phyloP scores from a whole-genome alignment of 92 coral and sea anemone species.

The Bergia sp. region DNA sequence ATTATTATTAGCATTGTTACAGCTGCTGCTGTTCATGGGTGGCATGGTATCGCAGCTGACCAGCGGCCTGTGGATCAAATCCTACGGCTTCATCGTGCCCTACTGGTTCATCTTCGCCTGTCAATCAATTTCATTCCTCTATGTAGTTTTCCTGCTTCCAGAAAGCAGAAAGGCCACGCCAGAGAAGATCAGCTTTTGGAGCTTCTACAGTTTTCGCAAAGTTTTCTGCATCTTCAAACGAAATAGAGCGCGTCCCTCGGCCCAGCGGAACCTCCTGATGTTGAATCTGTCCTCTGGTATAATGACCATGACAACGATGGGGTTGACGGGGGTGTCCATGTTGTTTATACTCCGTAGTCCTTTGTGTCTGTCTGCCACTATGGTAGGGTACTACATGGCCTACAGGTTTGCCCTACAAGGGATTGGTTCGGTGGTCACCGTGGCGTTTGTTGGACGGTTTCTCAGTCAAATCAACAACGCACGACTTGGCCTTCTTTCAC shows the following conservation, averaged over 20 bases:
- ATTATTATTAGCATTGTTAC: constrained; percentile 59
- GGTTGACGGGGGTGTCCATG: constrained; percentile 59
- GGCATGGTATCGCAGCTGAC: constrained; percentile 87
- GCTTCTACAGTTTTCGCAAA: constrained; percentile 48
- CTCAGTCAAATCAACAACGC: constrained; percentile 61
- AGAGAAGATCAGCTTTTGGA: constrained; percentile 17
- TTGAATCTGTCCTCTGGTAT: constrained; percentile 49
- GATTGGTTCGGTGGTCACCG: constrained; percentile 73
- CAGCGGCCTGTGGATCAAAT: constrained; percentile 88
- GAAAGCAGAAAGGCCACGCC: constrained; percentile 47
- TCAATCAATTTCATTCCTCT: constrained; percentile 42
- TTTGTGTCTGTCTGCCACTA: constrained; percentile 72
- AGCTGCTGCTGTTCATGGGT: constrained; percentile 68
- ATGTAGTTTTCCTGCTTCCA: constrained; percentile 69
- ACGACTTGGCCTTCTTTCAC: constrained; percentile 61
- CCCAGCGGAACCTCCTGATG: constrained; percentile 56
- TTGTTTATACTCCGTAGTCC: constrained; percentile 78
- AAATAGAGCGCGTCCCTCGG: constrained; percentile 19
- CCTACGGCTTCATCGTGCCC: constrained; percentile 81
- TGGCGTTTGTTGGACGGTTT: constrained; percentile 61
- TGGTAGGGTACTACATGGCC: constrained; percentile 80
- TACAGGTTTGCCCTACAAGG: constrained; percentile 78
- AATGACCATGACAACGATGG: constrained; percentile 58
- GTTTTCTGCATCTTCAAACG: constrained; percentile 34
- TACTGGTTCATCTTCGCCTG: constrained; percentile 74